Evolutionary conservation across 1,140 invertebrate genomes (phyloP).

Genomic region (Zaprionus kolodkinae): DNA sequence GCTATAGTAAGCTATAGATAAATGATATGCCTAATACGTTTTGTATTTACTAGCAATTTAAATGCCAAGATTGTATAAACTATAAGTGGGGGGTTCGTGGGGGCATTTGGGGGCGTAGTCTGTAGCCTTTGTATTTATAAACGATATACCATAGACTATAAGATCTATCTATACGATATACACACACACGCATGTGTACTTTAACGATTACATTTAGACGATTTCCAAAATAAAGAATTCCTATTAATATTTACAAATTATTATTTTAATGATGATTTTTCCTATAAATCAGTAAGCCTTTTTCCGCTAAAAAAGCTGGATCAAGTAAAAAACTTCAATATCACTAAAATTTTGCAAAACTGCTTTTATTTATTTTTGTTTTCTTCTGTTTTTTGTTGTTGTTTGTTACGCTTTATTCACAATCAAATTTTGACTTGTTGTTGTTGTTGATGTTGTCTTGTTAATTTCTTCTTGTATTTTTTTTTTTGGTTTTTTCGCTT

Average conservation of each 20-base stretch:
- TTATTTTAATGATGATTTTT: no score
- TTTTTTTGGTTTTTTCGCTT: conserved; percentile 17
- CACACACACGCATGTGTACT: conserved; percentile 1
- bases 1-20: conserved; percentile 9
- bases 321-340: conserved; percentile 35
- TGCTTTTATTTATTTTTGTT: conserved; percentile 58
- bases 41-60: conserved; percentile 40
- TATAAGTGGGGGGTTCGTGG: background rate
- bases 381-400: conserved; percentile 5
- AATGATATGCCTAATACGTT: conserved; percentile 11
- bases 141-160: background rate
- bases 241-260: no score
- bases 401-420: conserved; percentile 35
- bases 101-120: conserved; percentile 4
- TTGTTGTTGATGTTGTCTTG: conserved; percentile 29
- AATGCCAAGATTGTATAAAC: conserved; percentile 20
- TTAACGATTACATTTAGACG: conserved; percentile 41
- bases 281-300: no score
- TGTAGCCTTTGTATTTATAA: conserved; percentile 37
- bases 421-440: conserved; percentile 45
- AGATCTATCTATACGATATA: background rate
- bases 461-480: background rate
- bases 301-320: background rate
- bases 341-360: conserved; percentile 68
- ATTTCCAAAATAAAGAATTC: conserved; percentile 76